Evolutionary conservation across 2,888 invertebrate species (phyloP), one percentile per base, ranked within the genome.

Genomic region (Xylophagus ater): DNA sequence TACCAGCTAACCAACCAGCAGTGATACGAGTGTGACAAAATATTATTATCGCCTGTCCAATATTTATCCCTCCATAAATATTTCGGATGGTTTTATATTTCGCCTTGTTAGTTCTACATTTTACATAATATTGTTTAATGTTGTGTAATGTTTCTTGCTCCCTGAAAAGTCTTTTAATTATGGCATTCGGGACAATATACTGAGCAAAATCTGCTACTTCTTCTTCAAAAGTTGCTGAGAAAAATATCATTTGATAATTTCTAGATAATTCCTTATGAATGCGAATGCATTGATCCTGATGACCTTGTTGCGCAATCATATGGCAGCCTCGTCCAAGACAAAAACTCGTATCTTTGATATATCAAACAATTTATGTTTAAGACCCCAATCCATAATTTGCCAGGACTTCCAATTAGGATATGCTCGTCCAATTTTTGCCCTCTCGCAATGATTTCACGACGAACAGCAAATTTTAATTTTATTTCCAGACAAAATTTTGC

Each of bases 301-400:
- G 96, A 2, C 97, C 97, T 67, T 97, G 96, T 15, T 90, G 84
- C 13, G 88, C 89, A 53, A 98, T 97, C 97, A 98, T 98, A 2
- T 92, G 70, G 99, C 98, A 4, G 98, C 98, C 68, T 99, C 98
- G 63, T 99, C 98, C 49, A 99, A 67, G 9, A 97, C 96, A 69
- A 98, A 96, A n/a, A 93, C 94, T 37, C 70, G 72, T 37, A 98
- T 81, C 65, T 88, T 84, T 46, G 71, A 76, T 46, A 92, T 69
- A 63, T 93, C 90, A 60, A 97, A 86, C 57, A 82, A 79, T 48
- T 72, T 74, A 62, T 79, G 86, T 60, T 90, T 90, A 0, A 82
- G 60, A 21, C 82, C 78, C 93, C 96, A 97, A 62, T 98, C 97
- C 33, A 90, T 67, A 57, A 94, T 84, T 68, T 97, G 17, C 97